These are phyloP conservation scores for Brachionus sp. DNA, from an alignment of 1,140 invertebrate genomes.

Conservation along the genomic window DNA sequence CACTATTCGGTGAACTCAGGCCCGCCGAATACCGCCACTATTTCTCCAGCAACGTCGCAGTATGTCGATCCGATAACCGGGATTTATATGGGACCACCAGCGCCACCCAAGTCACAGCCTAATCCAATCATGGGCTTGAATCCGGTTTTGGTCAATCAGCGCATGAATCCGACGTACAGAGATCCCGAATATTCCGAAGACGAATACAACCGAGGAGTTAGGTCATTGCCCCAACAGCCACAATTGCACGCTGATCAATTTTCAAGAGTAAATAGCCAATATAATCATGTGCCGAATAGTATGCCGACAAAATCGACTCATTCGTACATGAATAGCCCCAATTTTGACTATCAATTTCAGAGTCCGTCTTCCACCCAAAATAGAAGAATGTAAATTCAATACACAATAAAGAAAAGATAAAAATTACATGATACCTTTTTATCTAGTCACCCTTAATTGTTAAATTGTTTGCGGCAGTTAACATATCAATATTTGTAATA, in stretches of 20 bases:
- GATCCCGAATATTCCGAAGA: neutral
- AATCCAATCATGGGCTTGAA: neutral
- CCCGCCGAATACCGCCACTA: conserved; percentile 25
- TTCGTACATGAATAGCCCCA: neutral
- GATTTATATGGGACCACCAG: conserved; percentile 31
- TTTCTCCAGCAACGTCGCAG: conserved; percentile 38
- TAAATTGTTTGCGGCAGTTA: neutral
- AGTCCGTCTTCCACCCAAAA: conserved; percentile 8
- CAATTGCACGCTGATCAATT: neutral
- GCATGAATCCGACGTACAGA: neutral
- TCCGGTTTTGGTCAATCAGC: neutral
- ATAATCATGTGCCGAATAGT: conserved; percentile 29
- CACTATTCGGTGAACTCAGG: conserved; percentile 34
- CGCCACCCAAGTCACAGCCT: neutral
- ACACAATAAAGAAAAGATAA: neutral
- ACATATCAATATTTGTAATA: neutral
- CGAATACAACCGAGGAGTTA: conserved; percentile 4
- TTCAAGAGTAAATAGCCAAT: conserved; percentile 26
- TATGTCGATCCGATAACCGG: conserved; percentile 36
- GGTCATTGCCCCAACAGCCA: neutral
- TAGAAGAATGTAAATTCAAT: neutral
- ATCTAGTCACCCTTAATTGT: neutral
- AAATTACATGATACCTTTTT: neutral
- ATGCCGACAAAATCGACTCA: neutral
- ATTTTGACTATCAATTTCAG: conserved; percentile 25